Percentiles rank a stretch among this genome's conserved stretches.
phyloP scores from a whole-genome alignment of 1,140 invertebrate species.

The Nasonia vitripennis region DNA sequence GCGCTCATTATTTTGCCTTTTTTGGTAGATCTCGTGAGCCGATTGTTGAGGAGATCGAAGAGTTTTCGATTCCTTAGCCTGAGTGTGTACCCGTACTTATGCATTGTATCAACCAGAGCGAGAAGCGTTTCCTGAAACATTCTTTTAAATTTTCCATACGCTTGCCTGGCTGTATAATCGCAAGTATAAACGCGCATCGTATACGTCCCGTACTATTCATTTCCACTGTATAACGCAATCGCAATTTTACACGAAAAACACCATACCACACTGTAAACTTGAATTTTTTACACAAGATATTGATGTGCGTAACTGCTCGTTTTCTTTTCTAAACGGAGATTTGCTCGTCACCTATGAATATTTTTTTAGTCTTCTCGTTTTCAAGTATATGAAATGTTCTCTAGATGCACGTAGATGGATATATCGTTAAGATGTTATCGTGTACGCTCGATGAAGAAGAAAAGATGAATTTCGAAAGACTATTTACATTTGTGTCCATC shows the following conservation, averaged over 20 bases:
- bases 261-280: neutral
- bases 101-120: neutral
- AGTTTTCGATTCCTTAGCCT: neutral
- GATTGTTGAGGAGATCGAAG: neutral
- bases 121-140: neutral
- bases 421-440: neutral
- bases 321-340: neutral
- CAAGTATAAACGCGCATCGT: neutral
- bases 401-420: neutral
- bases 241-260: neutral
- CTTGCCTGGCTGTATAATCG: neutral
- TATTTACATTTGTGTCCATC: too few species aligned
- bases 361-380: neutral
- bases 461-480: slow-evolving; percentile 18
- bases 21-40: neutral
- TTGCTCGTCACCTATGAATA: neutral
- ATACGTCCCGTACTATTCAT: neutral
- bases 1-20: neutral
- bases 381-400: neutral
- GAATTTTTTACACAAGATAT: neutral
- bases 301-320: neutral
- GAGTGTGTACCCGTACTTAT: neutral
- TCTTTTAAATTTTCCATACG: neutral
- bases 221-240: neutral
- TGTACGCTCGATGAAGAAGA: neutral